Percentiles rank a stretch among this genome's conserved stretches.
Evolutionary conservation across 2,888 invertebrate species (phyloP).

Genomic region (Polyommatus icarus): DNA sequence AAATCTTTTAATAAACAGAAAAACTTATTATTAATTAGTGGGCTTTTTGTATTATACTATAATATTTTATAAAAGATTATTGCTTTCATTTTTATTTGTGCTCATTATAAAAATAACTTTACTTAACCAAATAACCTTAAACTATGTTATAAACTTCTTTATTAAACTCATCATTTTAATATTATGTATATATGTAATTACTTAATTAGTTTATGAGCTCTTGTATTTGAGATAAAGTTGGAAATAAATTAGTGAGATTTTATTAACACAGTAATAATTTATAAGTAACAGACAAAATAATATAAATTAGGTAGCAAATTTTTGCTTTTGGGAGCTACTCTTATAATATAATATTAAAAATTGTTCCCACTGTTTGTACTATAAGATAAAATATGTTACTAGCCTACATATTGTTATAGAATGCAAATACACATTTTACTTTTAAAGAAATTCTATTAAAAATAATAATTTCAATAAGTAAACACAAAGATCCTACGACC

Average conservation of each 20-base stretch:
- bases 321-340: background rate
- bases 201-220: background rate
- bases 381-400: conserved; percentile 26
- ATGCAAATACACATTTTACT: conserved; percentile 18
- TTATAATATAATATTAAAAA: conserved; percentile 7
- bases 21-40: background rate
- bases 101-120: background rate
- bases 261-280: background rate
- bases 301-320: background rate
- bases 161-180: background rate
- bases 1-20: background rate
- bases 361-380: conserved; percentile 27
- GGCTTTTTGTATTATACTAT: background rate
- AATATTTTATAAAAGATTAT: background rate
- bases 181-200: background rate
- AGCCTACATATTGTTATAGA: conserved; percentile 35
- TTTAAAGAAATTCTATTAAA: background rate
- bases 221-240: background rate
- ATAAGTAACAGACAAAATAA: background rate
- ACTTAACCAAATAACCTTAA: background rate
- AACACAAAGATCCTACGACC: background rate
- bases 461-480: conserved; percentile 2
- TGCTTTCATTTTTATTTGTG: background rate
- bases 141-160: conserved; percentile 7
- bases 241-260: background rate